A percentile compares a stretch with the other conserved stretches of the same genome.
phyloP scores from a whole-genome alignment of 2,888 invertebrate species.

The Periphyllus acericola region DNA sequence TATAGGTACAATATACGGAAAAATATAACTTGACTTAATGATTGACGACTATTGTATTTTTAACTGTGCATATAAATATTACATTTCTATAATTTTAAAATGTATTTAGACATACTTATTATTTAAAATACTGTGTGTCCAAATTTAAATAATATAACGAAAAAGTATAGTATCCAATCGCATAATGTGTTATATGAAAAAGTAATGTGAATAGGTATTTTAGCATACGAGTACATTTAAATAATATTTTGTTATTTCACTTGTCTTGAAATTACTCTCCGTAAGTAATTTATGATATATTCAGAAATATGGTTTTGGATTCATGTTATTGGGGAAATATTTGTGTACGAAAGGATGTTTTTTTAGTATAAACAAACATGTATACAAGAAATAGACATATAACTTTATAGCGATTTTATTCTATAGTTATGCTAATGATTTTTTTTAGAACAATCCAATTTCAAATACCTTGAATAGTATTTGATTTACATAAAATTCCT shows the following conservation, averaged over 20 bases:
- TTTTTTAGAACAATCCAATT: neutral
- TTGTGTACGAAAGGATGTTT: neutral
- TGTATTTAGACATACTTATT: too few species aligned
- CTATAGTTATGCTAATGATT: neutral
- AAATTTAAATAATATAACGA: too few species aligned
- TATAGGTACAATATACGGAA: too few species aligned
- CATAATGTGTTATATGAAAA: neutral
- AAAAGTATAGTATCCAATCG: too few species aligned
- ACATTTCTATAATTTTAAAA: too few species aligned
- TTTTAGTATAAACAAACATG: neutral
- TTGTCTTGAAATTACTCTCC: neutral
- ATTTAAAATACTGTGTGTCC: too few species aligned
- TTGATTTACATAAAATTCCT: constrained; percentile 6
- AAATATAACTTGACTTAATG: too few species aligned
- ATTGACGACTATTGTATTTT: too few species aligned
- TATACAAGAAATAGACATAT: neutral
- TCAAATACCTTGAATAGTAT: neutral
- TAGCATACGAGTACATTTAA: neutral
- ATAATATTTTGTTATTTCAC: neutral
- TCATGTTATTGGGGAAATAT: neutral
- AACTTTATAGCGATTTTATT: neutral
- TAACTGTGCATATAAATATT: too few species aligned
- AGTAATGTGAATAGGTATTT: neutral
- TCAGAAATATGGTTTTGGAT: neutral
- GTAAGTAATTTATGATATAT: neutral